Conservation (phyloP, 2,888 invertebrate species). For the Drosophila ustulata region DNA sequence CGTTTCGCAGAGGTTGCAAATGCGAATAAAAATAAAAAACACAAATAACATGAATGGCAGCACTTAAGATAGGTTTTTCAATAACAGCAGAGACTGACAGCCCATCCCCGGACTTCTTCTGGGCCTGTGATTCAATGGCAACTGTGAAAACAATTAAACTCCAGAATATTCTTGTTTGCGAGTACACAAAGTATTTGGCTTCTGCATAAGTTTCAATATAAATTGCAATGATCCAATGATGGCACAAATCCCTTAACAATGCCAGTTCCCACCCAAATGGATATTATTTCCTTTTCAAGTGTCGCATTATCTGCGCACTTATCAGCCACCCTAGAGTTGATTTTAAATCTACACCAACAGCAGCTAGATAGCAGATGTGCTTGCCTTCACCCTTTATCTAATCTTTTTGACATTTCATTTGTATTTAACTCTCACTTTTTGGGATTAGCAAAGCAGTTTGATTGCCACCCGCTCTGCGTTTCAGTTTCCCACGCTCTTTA, state of each 20-base stretch:
- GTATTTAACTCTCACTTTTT: constrained; percentile 40
- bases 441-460: neutral
- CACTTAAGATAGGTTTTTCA: constrained; percentile 73
- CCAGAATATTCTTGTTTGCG: constrained; percentile 12
- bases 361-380: constrained; percentile 47
- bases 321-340: constrained; percentile 47
- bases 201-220: constrained; percentile 33
- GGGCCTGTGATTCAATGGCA: constrained; percentile 49
- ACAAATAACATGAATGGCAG: constrained; percentile 34
- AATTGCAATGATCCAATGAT: constrained; percentile 45
- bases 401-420: constrained; percentile 66
- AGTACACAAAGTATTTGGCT: constrained; percentile 71
- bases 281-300: constrained; percentile 53
- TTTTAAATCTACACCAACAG: constrained; percentile 6
- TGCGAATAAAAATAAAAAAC: constrained; percentile 22
- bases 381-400: constrained; percentile 50
- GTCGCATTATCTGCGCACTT: constrained; percentile 65
- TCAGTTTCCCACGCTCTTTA: constrained; percentile 60
- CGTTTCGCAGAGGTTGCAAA: constrained; percentile 59
- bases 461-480: constrained; percentile 41
- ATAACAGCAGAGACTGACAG: constrained; percentile 54
- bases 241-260: constrained; percentile 81
- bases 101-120: constrained; percentile 39
- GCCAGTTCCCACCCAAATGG: constrained; percentile 23
- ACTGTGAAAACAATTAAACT: constrained; percentile 79